Conservation (phyloP, 2,797 vertebrate species). For the Platyrinchus mystaceus region DNA sequence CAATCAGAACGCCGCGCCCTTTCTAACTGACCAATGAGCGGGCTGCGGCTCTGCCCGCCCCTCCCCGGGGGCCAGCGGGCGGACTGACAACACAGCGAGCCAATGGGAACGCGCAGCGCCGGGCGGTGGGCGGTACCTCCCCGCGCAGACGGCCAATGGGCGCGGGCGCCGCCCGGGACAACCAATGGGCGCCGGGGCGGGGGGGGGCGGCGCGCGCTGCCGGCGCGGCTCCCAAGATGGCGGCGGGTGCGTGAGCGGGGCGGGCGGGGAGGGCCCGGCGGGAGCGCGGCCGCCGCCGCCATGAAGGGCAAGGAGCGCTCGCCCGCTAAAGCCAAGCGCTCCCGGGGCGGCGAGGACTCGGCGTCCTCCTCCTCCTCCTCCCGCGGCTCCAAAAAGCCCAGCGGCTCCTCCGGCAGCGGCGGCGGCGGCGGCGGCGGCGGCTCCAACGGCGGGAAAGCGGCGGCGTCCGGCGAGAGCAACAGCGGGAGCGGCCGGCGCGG, state of each 20-base stretch:
- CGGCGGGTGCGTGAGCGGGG: constrained; percentile 75
- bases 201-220: constrained; percentile 17
- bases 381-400: constrained; percentile 73
- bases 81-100: fast-evolving
- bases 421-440: constrained; percentile 47
- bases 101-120: not conserved
- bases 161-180: fast-evolving
- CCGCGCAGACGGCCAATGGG: not conserved
- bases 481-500: constrained; percentile 69
- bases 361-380: constrained; percentile 57
- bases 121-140: fast-evolving
- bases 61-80: not conserved
- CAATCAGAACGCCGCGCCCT: not conserved
- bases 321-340: constrained; percentile 92
- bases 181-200: not conserved
- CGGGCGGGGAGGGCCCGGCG: constrained; percentile 59
- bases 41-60: not conserved
- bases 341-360: constrained; percentile 87
- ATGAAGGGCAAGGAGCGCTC: constrained; percentile 98
- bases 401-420: constrained; percentile 72
- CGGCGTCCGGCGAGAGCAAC: constrained; percentile 32
- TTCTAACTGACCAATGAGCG: not conserved
- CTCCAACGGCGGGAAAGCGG: constrained; percentile 82
- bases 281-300: constrained; percentile 48
- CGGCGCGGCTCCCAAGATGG: constrained; percentile 78